These are phyloP conservation scores for Drosophila meridionalis DNA, from an alignment of 2,888 invertebrate genomes.

Conservation along the genomic window DNA sequence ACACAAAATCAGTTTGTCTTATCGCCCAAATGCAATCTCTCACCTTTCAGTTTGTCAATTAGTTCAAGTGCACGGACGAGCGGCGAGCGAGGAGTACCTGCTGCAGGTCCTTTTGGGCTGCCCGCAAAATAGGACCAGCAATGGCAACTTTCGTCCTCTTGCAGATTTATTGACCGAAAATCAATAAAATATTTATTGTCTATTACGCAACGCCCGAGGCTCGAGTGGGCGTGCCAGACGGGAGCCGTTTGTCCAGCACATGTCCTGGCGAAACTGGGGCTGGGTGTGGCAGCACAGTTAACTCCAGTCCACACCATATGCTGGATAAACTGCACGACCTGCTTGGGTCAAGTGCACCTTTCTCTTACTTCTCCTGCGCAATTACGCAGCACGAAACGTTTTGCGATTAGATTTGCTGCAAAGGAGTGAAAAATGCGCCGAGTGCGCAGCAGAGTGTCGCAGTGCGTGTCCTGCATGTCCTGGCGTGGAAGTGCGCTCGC, in stretches of 20 bases:
- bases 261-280: conserved; percentile 36
- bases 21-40: conserved; percentile 75
- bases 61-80: conserved; percentile 68
- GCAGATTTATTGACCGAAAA: conserved; percentile 52
- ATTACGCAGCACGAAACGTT: conserved; percentile 62
- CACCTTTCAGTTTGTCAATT: conserved; percentile 78
- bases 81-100: conserved; percentile 41
- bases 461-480: conserved; percentile 31
- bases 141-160: conserved; percentile 22
- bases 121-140: conserved; percentile 18
- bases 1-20: conserved; percentile 59
- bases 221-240: conserved; percentile 50
- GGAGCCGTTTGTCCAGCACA: conserved; percentile 74
- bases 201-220: conserved; percentile 28
- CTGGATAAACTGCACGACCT: conserved; percentile 17
- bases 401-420: conserved; percentile 68
- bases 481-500: conserved; percentile 38
- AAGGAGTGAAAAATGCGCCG: conserved; percentile 69
- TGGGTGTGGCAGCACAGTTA: conserved; percentile 37
- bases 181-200: conserved; percentile 71
- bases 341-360: conserved; percentile 36
- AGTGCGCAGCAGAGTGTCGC: conserved; percentile 53
- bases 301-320: conserved; percentile 49
- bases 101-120: conserved; percentile 4
- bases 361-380: conserved; percentile 25